phyloP scores from a whole-genome alignment of 2,113 vertebrate species.

The Glareola pratincola region DNA sequence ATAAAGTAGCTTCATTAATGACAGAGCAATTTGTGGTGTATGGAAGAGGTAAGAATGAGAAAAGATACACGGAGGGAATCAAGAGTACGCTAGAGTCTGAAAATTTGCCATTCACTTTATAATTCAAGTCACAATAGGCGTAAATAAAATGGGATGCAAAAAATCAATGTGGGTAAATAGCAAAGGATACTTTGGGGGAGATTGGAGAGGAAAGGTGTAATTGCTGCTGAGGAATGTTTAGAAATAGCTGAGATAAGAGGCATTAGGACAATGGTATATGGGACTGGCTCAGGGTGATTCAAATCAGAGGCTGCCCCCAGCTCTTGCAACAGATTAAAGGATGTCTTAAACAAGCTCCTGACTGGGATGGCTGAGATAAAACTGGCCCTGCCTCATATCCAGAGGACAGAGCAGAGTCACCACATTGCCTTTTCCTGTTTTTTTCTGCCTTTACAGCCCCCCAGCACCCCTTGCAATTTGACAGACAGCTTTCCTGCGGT shows the following conservation, averaged over 20 bases:
- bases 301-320: neutral
- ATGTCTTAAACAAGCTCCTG: neutral
- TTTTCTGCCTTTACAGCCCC: neutral
- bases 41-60: neutral
- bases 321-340: neutral
- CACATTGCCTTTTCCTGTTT: neutral
- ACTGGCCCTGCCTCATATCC: neutral
- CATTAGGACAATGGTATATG: conserved; percentile 41
- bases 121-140: conserved; percentile 42
- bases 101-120: neutral
- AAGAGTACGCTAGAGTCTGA: neutral
- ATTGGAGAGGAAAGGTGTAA: conserved; percentile 46
- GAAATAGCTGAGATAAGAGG: conserved; percentile 51
- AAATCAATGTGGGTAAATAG: conserved; percentile 52
- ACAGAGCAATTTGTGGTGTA: neutral
- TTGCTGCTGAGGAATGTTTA: conserved; percentile 44
- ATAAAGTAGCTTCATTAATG: neutral
- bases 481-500: neutral
- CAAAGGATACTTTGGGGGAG: conserved; percentile 31
- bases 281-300: neutral
- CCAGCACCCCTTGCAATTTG: neutral
- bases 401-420: neutral
- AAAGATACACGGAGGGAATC: neutral
- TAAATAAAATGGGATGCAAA: conserved; percentile 43
- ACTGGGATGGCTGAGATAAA: conserved; percentile 5